Base-by-base conservation (phyloP, 2,888 invertebrate genomes). In the Lampropteryx suffumata region DNA sequence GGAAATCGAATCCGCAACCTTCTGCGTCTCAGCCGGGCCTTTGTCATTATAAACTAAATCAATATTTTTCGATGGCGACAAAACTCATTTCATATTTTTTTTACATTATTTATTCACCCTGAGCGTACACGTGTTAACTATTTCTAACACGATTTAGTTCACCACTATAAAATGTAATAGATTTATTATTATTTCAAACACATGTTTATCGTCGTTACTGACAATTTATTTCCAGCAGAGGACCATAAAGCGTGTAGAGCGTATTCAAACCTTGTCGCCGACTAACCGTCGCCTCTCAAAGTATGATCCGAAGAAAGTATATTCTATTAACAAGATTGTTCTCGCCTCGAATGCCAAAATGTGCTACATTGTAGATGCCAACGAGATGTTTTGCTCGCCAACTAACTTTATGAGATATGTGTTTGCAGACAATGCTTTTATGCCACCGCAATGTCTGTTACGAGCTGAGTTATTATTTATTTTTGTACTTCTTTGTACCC, bases 261-360 rank as follows among this genome's bases (percentile, higher is more conserved):
- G 52, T 61, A 62, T 62, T 62, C 59, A 59, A 62, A 58, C 57
- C 46, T 55, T 56, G 59, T 57, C 59, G 54, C 54, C 62, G 62
- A 14, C 62, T 41, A 41, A 36, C 42, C 29, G 62, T 55, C 62
- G 62, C 62, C 59, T 56, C 33, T 40, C 41, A 47, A 58, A 52
- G 51, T 47, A 42, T 55, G 50, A 55, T 54, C 65, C 66, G 70
- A 78, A 78, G 76, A 78, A 80, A 81, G 69, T 77, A 75, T 71
- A 85, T 85, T 84, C 84, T 85, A 85, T 87, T 85, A 84, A 66
- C 74, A 73, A 79, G 84, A 87, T 85, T 84, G 84, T 87, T 86
- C 86, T 83, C 85, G 86, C 84, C 84, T 82, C 64, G 69, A 71
- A 76, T 83, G 87, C 85, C 88, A 85, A 84, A 85, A 84, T 75